These are phyloP conservation scores for Pogona vitticeps DNA, from an alignment of 2,113 vertebrate species.

Conservation along the genomic window DNA sequence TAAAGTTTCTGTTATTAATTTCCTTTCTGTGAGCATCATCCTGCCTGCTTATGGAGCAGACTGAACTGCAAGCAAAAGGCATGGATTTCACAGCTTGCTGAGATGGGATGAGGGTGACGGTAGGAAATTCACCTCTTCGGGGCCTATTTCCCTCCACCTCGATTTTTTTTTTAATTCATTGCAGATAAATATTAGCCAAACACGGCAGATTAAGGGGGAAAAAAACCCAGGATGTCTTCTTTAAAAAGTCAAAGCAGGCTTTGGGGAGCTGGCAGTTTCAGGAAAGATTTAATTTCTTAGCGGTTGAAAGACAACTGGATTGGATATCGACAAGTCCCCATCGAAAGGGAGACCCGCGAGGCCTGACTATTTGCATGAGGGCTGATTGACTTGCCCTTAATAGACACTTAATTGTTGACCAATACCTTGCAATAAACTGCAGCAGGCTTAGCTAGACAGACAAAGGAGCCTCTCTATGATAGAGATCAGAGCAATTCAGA, in stretches of 20 bases:
- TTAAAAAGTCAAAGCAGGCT: constrained; percentile 46
- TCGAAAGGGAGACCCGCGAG: constrained; percentile 88
- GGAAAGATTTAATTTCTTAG: constrained; percentile 80
- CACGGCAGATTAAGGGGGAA: constrained; percentile 1
- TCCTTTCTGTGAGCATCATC: constrained; percentile 55
- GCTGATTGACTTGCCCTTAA: constrained; percentile 98
- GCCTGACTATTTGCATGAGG: constrained; percentile 89
- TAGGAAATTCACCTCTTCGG: not conserved
- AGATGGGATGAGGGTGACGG: fast-evolving
- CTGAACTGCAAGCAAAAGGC: constrained; percentile 60
- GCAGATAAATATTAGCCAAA: constrained; percentile 51
- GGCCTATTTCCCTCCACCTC: not conserved
- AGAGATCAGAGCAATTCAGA: not conserved
- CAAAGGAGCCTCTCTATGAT: constrained; percentile 58
- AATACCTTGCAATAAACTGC: constrained; percentile 94
- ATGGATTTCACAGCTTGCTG: not conserved
- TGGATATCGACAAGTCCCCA: constrained; percentile 89
- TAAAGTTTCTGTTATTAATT: constrained; percentile 71
- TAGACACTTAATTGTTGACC: constrained; percentile 99
- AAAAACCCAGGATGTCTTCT: not conserved
- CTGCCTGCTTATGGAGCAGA: constrained; percentile 47
- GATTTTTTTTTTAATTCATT: constrained; percentile 51
- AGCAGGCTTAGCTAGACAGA: constrained; percentile 68
- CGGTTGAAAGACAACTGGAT: constrained; percentile 86
- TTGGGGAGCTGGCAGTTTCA: constrained; percentile 67